These are phyloP conservation scores for Glomeris marginata DNA, from an alignment of 2,888 invertebrate genomes.

Conservation along the genomic window DNA sequence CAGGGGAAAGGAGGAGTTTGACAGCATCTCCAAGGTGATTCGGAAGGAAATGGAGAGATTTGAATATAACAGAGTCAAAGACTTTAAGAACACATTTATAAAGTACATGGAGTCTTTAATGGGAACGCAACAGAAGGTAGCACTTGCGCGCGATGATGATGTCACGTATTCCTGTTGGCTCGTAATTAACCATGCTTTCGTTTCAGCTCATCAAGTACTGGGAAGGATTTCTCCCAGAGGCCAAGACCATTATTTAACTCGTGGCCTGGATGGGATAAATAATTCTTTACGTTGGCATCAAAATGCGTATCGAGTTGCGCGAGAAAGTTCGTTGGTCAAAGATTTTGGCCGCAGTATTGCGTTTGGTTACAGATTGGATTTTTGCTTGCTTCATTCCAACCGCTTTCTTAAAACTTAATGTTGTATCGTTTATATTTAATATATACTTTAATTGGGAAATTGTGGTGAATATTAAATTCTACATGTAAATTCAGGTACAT, in stretches of 20 bases:
- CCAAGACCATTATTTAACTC: constrained; percentile 71
- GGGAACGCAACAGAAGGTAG: constrained; percentile 84
- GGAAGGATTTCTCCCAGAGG: constrained; percentile 93
- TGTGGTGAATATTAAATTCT: too few species aligned
- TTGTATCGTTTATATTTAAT: too few species aligned
- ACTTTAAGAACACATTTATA: constrained; percentile 78
- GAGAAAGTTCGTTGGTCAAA: too few species aligned
- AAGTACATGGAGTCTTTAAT: constrained; percentile 86
- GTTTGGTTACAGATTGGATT: too few species aligned
- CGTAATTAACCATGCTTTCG: constrained; percentile 9
- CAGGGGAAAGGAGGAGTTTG: constrained; percentile 88
- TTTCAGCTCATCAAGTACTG: constrained; percentile 75
- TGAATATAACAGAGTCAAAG: constrained; percentile 70
- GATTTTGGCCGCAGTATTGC: too few species aligned
- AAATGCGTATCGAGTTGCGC: too few species aligned
- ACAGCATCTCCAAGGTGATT: constrained; percentile 83
- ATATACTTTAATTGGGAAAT: too few species aligned
- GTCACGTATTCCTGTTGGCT: not conserved
- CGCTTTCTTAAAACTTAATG: too few species aligned
- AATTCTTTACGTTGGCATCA: too few species aligned
- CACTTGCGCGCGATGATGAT: not conserved
- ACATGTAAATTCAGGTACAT: too few species aligned
- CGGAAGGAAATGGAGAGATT: constrained; percentile 87
- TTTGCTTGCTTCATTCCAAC: too few species aligned
- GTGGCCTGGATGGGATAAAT: too few species aligned